Conservation (phyloP, 2,797 vertebrate genomes). For the Pteronotus mesoamericanus region DNA sequence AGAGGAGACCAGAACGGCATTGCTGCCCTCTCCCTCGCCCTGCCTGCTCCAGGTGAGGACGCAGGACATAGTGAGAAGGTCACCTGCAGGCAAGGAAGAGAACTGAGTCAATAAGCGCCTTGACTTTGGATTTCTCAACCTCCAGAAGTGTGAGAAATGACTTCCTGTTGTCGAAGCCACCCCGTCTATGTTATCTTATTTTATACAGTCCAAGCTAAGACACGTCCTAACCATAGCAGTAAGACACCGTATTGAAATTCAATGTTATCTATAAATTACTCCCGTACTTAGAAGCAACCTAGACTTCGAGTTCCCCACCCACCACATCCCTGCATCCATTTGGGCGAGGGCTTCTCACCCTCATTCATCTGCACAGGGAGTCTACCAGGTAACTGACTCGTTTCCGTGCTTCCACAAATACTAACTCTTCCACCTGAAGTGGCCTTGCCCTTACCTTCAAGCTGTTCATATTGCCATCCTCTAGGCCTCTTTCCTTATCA, state of each 20-base stretch:
- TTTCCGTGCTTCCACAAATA: not conserved
- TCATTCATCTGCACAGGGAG: not conserved
- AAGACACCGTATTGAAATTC: not conserved
- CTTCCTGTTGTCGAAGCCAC: not conserved
- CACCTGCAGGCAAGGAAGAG: not conserved
- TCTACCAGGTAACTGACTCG: not conserved
- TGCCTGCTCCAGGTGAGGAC: not conserved
- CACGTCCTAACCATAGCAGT: not conserved
- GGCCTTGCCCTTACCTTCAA: too few species aligned
- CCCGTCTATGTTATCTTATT: not conserved
- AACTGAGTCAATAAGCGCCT: not conserved
- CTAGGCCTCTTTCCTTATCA: not conserved
- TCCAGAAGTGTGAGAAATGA: not conserved
- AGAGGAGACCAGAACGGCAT: not conserved
- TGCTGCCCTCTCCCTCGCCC: not conserved
- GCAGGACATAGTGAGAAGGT: not conserved
- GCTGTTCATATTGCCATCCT: not conserved
- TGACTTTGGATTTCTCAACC: not conserved
- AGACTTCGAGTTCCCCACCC: not conserved
- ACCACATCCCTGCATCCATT: not conserved
- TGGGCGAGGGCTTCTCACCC: not conserved
- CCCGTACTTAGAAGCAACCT: not conserved
- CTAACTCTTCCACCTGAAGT: not conserved
- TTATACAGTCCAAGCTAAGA: not conserved
- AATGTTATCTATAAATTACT: not conserved